Evolutionary conservation across 2,113 vertebrate species (phyloP), one percentile per base, ranked within the genome.

Genomic region (Pycnonotus jocosus): DNA sequence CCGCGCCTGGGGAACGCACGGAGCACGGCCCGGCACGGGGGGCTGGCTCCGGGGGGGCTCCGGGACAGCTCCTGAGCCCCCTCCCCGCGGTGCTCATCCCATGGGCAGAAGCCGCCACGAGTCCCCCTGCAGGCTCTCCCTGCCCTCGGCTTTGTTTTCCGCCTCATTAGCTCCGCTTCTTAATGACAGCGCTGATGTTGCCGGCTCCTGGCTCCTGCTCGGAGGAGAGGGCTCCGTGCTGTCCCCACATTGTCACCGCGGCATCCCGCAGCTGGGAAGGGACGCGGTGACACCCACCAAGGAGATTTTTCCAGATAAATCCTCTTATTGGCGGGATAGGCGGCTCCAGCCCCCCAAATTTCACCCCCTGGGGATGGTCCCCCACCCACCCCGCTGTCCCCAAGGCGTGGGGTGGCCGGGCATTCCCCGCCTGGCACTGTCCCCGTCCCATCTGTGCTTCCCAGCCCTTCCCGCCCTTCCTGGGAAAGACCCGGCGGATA

Each of bases 1-100:
- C 70, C 4, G 40, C 4, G 23, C 11, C 35, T 3, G 20, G 18
- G 18, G 4, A 48, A 40, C 50, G 45, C 22, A 0, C 21, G 1
- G 37, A 1, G 25, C 20, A 0, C 28, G 1, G 11, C 56, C 69
- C 31, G 1, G 42, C 1, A 9, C 0, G 22, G 7, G 35, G 68
- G n/a, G 45, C 20, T 21, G 61, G 11, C 24, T 33, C 25, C 0
- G 3, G 42, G 31, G 31, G 56, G 51, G 40, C 45, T 86, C 50
- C 1, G 7, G 27, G 12, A 7, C 28, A 30, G 24, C 35, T 10
- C 76, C 66, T 11, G 21, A 24, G 14, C 9, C 23, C 18, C 12
- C 20, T 7, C 18, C 19, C 69, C 3, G 6, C 0, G 30, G 2
- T 56, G 70, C 7, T 48, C 1, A 4, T 33, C 60, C 66, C 11